Conservation (phyloP, 35 echinoderm and acorn worm genomes). For the Ophiothrix spiculata region DNA sequence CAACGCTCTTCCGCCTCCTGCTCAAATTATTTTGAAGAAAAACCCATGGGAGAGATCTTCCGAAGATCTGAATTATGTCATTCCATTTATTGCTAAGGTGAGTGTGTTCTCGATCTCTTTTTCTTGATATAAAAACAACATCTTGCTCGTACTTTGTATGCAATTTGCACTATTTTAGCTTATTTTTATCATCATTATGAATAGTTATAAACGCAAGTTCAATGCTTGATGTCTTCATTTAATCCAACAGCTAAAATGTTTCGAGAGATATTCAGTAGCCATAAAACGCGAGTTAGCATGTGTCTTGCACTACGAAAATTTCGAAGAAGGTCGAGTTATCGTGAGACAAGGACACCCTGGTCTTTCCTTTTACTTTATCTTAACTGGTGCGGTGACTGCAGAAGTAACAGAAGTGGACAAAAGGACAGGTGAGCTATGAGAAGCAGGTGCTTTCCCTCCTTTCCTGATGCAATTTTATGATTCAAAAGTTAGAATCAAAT, state of each 20-base stretch:
- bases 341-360: constrained; percentile 90
- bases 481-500: no score
- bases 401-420: constrained; percentile 81
- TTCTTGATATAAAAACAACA: no score
- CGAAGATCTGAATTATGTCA: constrained; percentile 61
- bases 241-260: constrained; percentile 93
- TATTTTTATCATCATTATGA: no score
- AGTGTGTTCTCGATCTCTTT: neutral
- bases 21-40: constrained; percentile 69
- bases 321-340: constrained; percentile 82
- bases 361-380: constrained; percentile 84
- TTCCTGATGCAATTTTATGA: no score
- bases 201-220: no score
- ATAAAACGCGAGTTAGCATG: constrained; percentile 61
- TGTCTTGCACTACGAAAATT: constrained; percentile 82
- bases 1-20: constrained; percentile 31
- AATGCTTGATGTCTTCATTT: no score
- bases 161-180: no score
- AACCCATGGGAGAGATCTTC: constrained; percentile 64
- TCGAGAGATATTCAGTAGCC: constrained; percentile 66
- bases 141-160: no score
- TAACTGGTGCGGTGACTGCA: constrained; percentile 61
- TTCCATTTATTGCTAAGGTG: constrained; percentile 69
- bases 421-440: constrained; percentile 44
- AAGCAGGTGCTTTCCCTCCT: neutral